These are phyloP conservation scores for Urechis unicinctus DNA, from an alignment of 2,888 invertebrate genomes.

Conservation along the genomic window DNA sequence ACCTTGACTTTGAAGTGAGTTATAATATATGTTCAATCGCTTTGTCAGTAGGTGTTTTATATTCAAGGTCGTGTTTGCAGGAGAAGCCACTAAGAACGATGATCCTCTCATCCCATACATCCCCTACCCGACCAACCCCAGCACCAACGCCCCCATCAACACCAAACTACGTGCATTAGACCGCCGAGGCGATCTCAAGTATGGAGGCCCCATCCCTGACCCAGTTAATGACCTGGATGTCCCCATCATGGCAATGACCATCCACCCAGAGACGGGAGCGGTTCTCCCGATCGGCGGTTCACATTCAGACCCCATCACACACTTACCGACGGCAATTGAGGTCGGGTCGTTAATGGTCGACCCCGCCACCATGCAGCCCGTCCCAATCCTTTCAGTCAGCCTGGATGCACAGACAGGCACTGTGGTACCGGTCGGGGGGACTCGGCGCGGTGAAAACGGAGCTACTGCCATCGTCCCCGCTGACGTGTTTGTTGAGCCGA, in stretches of 20 bases:
- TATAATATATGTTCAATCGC: too few relatives aligned
- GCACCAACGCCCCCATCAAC: slow-evolving; percentile 27
- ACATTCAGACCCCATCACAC: slow-evolving; percentile 43
- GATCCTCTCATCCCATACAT: slow-evolving; percentile 40
- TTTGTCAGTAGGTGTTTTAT: too few relatives aligned
- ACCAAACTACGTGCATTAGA: slow-evolving; percentile 34
- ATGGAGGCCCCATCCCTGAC: slow-evolving; percentile 37
- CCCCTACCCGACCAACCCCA: slow-evolving; percentile 33
- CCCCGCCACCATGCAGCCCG: slow-evolving; percentile 33
- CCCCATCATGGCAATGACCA: slow-evolving; percentile 43
- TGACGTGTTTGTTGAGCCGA: slow-evolving; percentile 31
- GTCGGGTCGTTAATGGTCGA: slow-evolving; percentile 45
- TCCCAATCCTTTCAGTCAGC: slow-evolving; percentile 41
- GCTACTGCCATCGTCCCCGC: slow-evolving; percentile 36
- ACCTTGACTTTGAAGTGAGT: too few relatives aligned
- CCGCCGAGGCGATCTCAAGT: slow-evolving; percentile 32
- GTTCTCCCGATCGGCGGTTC: slow-evolving; percentile 42
- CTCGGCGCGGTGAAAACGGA: slow-evolving; percentile 19
- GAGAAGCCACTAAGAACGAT: slow-evolving; percentile 33
- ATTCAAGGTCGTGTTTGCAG: too few relatives aligned
- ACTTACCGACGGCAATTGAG: slow-evolving; percentile 43
- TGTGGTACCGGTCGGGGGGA: slow-evolving; percentile 42
- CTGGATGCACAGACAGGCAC: slow-evolving; percentile 37
- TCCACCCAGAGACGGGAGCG: slow-evolving; percentile 39
- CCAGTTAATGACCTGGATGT: slow-evolving; percentile 40